Evolutionary conservation across 2,888 invertebrate genomes (phyloP).

Genomic region (Trilocha varians): DNA sequence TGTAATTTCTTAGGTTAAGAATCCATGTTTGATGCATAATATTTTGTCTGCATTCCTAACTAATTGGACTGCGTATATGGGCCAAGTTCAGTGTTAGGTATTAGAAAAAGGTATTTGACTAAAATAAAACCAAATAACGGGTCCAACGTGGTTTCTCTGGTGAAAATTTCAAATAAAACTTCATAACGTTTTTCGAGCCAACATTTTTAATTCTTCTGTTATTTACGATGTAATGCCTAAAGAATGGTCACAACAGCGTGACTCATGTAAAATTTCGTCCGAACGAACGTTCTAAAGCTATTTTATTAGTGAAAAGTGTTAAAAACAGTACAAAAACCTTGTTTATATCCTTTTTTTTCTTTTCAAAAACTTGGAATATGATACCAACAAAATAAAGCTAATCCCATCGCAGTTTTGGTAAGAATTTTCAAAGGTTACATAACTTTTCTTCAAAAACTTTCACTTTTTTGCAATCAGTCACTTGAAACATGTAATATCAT

Average conservation of each 20-base stretch:
- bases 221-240: conserved; percentile 22
- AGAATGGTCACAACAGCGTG: conserved; percentile 16
- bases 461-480: conserved; percentile 12
- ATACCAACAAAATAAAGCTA: too few relatives aligned
- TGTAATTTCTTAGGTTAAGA: conserved; percentile 33
- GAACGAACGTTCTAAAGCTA: conserved; percentile 1
- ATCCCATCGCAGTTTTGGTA: too few relatives aligned
- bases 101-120: conserved; percentile 38
- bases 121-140: conserved; percentile 20
- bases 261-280: conserved; percentile 15
- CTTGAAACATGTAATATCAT: background rate
- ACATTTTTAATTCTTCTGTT: conserved; percentile 12
- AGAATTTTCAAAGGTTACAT: conserved; percentile 21
- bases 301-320: background rate
- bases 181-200: conserved; percentile 16
- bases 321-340: background rate
- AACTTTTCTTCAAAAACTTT: conserved; percentile 26
- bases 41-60: conserved; percentile 49
- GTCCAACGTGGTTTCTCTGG: conserved; percentile 4
- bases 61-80: conserved; percentile 55
- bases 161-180: conserved; percentile 8
- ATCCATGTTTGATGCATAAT: conserved; percentile 30
- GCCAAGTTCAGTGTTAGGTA: conserved; percentile 53
- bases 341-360: background rate
- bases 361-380: too few relatives aligned